Evolutionary conservation across 2,888 invertebrate genomes (phyloP), one percentile per base, ranked within the genome.

Genomic region (Cylindroiulus punctatus): DNA sequence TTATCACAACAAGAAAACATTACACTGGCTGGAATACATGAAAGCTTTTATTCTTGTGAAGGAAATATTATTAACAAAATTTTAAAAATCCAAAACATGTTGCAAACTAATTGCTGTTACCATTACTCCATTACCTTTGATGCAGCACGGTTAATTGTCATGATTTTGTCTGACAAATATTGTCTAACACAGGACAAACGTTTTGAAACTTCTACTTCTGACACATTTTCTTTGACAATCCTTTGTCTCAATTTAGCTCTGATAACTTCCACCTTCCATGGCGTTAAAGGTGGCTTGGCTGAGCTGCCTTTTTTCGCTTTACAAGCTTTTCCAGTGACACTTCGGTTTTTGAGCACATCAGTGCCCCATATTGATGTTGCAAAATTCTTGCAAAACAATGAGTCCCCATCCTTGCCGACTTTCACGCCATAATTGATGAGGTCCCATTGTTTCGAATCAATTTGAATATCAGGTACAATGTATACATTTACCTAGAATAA

Each of bases 281-380:
- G 52, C n/a, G 52, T 57, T n/a, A 57, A 57, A 8, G 52, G 52
- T 7, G 14, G 52, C n/a, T 57, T 57, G 2, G 17, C 2, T 2
- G 52, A 57, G 52, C 52, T 57, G n/a, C 7, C n/a, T 57, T 57
- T 57, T n/a, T 57, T 44, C 1, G 19, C 52, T 57, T 57, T 57
- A n/a, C 52, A n/a, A 4, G 52, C 52, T 57, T 57, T 57, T n/a
- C n/a, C 52, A n/a, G 52, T 57, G n/a, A 57, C 52, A 57, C 52
- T 57, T 8, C n/a, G 7, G 1, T 57, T n/a, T 57, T 57, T 8
- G 2, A 57, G 17, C 1, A 57, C n/a, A n/a, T 12, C 52, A 8
- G 52, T 57, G n/a, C 52, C 52, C 52, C 52, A 57, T n/a, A 57
- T 57, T 19, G 52, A 2, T n/a, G 52, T 57, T 12, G 52, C 52